Conservation (phyloP, 1,140 invertebrate genomes). For the Cydia fagiglandana region DNA sequence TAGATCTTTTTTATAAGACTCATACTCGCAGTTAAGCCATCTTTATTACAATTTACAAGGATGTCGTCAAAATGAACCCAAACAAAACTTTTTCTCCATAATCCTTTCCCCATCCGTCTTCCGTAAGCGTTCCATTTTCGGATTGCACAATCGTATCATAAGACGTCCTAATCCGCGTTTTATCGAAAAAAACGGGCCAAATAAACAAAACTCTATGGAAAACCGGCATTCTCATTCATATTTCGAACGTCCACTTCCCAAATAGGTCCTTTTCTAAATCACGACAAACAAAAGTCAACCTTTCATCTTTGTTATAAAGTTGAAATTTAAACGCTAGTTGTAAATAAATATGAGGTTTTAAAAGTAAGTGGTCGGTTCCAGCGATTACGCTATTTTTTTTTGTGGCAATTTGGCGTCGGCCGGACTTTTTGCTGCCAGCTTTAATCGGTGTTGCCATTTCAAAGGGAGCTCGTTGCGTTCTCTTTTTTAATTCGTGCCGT, state of each 20-base stretch:
- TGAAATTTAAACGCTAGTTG: not conserved
- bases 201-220: conserved; percentile 53
- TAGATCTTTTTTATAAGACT: no score
- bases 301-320: not conserved
- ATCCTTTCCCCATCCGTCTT: conserved; percentile 11
- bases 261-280: not conserved
- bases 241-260: conserved; percentile 39
- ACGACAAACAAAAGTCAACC: not conserved
- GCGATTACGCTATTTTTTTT: conserved; percentile 68
- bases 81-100: conserved; percentile 6
- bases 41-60: conserved; percentile 3
- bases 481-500: conserved; percentile 46
- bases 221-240: conserved; percentile 59
- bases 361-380: conserved; percentile 43
- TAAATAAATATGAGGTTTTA: not conserved
- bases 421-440: conserved; percentile 65
- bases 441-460: conserved; percentile 69
- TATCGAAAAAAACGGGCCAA: conserved; percentile 49
- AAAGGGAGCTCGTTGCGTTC: conserved; percentile 42
- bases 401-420: conserved; percentile 58
- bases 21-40: not conserved
- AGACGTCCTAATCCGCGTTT: conserved; percentile 47
- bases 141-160: conserved; percentile 33
- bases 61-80: not conserved
- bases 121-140: conserved; percentile 17